Percentiles rank a stretch among this genome's conserved stretches.
phyloP scores from a whole-genome alignment of 2,113 vertebrate species.

The Alaudala cheleensis region DNA sequence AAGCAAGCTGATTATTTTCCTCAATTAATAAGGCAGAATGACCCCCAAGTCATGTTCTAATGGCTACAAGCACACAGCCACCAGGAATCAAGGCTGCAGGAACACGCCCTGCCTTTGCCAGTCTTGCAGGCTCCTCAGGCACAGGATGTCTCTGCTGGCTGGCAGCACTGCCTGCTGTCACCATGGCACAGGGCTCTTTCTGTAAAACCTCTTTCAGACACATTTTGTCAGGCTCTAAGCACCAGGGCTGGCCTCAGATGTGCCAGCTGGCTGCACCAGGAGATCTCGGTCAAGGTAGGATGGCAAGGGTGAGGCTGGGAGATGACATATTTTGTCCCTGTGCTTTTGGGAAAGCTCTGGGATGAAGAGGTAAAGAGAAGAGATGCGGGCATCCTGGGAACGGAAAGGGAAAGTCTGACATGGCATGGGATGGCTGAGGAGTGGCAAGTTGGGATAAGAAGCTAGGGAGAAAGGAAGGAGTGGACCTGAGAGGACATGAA shows the following conservation, averaged over 20 bases:
- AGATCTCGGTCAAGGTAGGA: neutral
- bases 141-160: neutral
- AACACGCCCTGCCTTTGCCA: neutral
- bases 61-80: neutral
- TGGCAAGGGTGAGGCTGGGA: neutral
- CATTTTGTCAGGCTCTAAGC: neutral
- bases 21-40: neutral
- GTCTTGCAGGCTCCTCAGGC: neutral
- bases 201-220: neutral
- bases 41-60: neutral
- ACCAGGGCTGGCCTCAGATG: fast-evolving
- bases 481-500: neutral
- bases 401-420: neutral
- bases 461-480: neutral
- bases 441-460: neutral
- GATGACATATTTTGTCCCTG: neutral
- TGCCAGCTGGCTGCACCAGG: neutral
- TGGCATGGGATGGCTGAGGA: neutral
- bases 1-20: neutral
- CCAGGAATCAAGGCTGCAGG: neutral
- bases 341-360: neutral
- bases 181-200: neutral
- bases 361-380: neutral
- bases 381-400: neutral
- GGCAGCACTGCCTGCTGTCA: neutral